These are phyloP conservation scores for Diogma glabrata DNA, from an alignment of 2,888 invertebrate genomes.

Conservation along the genomic window DNA sequence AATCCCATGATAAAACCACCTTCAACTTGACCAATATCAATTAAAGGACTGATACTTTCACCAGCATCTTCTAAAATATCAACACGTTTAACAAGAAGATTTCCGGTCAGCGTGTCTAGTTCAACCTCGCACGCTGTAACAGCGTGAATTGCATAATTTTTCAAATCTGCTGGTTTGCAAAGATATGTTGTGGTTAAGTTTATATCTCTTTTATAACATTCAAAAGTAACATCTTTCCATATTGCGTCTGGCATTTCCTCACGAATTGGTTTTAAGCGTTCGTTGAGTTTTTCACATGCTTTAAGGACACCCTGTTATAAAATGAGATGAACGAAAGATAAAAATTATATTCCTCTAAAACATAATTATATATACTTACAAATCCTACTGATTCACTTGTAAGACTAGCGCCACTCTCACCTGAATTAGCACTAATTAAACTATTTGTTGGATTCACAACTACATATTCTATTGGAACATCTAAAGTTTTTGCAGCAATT, in stretches of 20 bases:
- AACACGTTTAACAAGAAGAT: constrained; percentile 44
- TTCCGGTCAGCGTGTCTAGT: constrained; percentile 59
- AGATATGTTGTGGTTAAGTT: constrained; percentile 26
- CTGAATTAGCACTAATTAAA: constrained; percentile 48
- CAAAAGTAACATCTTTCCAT: constrained; percentile 28
- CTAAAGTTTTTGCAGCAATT: constrained; percentile 55
- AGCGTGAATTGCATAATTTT: constrained; percentile 47
- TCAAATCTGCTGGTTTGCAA: constrained; percentile 30
- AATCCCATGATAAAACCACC: constrained; percentile 61
- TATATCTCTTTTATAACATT: constrained; percentile 23
- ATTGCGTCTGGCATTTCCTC: constrained; percentile 27
- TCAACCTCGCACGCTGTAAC: constrained; percentile 52
- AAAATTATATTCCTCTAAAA: too few relatives aligned
- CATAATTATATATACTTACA: too few relatives aligned
- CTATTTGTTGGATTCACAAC: constrained; percentile 50
- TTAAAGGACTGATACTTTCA: constrained; percentile 49
- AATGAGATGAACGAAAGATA: too few relatives aligned
- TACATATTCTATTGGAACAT: constrained; percentile 51
- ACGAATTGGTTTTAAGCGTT: constrained; percentile 32
- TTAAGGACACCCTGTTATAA: constrained; percentile 39
- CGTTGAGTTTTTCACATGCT: constrained; percentile 34
- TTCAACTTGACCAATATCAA: constrained; percentile 61
- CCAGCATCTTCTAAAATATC: constrained; percentile 58
- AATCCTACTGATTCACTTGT: constrained; percentile 49
- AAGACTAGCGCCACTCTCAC: constrained; percentile 51